Evolutionary conservation across 2,797 vertebrate species (phyloP).

Genomic region (Coracias cyanogaster): DNA sequence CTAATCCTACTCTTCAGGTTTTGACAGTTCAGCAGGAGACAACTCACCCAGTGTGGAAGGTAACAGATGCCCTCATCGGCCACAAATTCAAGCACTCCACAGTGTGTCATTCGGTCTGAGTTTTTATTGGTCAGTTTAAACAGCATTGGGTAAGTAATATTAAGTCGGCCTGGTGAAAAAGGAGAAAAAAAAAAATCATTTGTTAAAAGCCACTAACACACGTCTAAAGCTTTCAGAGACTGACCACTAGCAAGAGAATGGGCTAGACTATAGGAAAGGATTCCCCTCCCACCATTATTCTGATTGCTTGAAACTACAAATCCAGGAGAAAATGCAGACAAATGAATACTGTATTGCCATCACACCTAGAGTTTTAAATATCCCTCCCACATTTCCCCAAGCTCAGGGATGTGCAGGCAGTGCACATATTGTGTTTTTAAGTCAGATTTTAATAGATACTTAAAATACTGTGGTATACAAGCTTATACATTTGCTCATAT

Average conservation of each 20-base stretch:
- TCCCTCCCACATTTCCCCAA: background rate
- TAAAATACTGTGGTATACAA: background rate
- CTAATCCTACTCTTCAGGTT: background rate
- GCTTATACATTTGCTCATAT: background rate
- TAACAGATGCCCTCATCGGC: conserved; percentile 99
- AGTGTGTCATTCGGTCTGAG: conserved; percentile 97
- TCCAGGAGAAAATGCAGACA: background rate
- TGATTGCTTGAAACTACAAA: background rate
- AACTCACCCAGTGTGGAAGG: conserved; percentile 95
- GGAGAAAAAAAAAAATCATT: background rate
- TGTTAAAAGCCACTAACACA: background rate
- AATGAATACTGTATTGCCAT: fast-evolving
- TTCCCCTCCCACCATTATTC: background rate
- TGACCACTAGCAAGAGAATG: background rate
- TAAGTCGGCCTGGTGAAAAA: conserved; percentile 87
- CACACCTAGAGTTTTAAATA: background rate
- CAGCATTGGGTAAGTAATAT: conserved; percentile 98
- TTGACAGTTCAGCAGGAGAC: background rate
- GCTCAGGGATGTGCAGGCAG: background rate
- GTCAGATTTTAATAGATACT: background rate
- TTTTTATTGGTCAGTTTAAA: conserved; percentile 99
- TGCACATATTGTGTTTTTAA: background rate
- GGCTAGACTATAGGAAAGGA: background rate
- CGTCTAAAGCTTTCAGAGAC: background rate
- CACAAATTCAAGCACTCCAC: conserved; percentile 97